phyloP scores from a whole-genome alignment of 2,797 vertebrate genomes.

The Gymnodraco acuticeps region DNA sequence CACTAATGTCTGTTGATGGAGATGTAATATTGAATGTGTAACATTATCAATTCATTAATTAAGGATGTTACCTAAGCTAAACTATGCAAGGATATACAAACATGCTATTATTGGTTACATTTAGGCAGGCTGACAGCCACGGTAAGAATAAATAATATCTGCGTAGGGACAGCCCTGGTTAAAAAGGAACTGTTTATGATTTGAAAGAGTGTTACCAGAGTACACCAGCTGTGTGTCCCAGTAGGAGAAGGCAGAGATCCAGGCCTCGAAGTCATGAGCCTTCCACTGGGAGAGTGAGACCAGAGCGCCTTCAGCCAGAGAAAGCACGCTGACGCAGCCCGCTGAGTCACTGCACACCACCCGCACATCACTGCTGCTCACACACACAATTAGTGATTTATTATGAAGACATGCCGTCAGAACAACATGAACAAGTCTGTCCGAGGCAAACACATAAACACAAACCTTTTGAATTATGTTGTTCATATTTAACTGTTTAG shows the following conservation, averaged over 20 bases:
- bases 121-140: background rate
- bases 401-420: too few relatives aligned
- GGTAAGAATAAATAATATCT: background rate
- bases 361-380: constrained; percentile 82
- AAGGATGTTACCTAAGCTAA: background rate
- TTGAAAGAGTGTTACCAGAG: constrained; percentile 85
- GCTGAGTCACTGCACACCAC: constrained; percentile 93
- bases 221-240: constrained; percentile 93
- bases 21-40: too few relatives aligned
- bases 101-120: background rate
- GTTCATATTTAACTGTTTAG: too few relatives aligned
- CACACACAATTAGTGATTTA: background rate
- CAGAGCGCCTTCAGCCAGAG: constrained; percentile 80
- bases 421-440: too few relatives aligned
- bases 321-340: constrained; percentile 88
- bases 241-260: constrained; percentile 97
- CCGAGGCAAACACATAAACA: too few relatives aligned
- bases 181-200: background rate
- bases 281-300: constrained; percentile 88
- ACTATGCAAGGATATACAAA: background rate
- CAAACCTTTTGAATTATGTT: too few relatives aligned
- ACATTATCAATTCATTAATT: too few relatives aligned
- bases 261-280: constrained; percentile 94
- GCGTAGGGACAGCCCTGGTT: background rate
- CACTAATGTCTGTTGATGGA: too few relatives aligned